These are phyloP conservation scores for Thysanoteuthis rhombus DNA, from an alignment of 2,888 invertebrate species.

Conservation along the genomic window DNA sequence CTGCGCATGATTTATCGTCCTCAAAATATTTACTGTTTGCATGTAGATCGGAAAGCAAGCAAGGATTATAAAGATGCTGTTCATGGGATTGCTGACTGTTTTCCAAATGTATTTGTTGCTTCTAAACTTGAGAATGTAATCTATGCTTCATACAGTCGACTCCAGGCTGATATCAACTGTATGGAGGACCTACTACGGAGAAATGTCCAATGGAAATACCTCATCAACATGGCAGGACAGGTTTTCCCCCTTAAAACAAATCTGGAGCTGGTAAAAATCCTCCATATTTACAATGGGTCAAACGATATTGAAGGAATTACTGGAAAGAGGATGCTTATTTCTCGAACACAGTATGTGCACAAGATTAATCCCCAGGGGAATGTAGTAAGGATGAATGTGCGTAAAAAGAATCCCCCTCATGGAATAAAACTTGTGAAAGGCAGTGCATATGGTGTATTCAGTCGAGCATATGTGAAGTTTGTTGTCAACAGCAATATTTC, in stretches of 20 bases:
- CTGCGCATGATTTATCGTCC: slow-evolving; percentile 60
- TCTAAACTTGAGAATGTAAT: slow-evolving; percentile 50
- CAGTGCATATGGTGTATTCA: slow-evolving; percentile 55
- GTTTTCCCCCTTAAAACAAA: slow-evolving; percentile 60
- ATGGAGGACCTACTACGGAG: slow-evolving; percentile 45
- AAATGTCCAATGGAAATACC: slow-evolving; percentile 51
- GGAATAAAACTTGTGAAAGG: slow-evolving; percentile 51
- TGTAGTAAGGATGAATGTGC: slow-evolving; percentile 37
- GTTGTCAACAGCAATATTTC: slow-evolving; percentile 43
- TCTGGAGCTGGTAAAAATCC: slow-evolving; percentile 54
- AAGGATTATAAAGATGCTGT: slow-evolving; percentile 43
- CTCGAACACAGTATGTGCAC: slow-evolving; percentile 36
- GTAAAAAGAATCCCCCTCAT: slow-evolving; percentile 43
- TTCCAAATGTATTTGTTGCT: slow-evolving; percentile 62
- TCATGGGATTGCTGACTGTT: slow-evolving; percentile 48
- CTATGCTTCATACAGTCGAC: slow-evolving; percentile 50
- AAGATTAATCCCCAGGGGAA: slow-evolving; percentile 36
- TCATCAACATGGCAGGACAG: slow-evolving; percentile 58
- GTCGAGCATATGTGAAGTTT: slow-evolving; percentile 52
- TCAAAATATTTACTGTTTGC: slow-evolving; percentile 65
- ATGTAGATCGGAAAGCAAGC: slow-evolving; percentile 58
- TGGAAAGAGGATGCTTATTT: slow-evolving; percentile 31
- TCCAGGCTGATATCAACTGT: slow-evolving; percentile 57
- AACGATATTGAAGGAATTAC: slow-evolving; percentile 54
- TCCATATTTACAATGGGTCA: slow-evolving; percentile 51